phyloP scores from a whole-genome alignment of 2,797 vertebrate genomes.

The Eupleurogrammus muticus region DNA sequence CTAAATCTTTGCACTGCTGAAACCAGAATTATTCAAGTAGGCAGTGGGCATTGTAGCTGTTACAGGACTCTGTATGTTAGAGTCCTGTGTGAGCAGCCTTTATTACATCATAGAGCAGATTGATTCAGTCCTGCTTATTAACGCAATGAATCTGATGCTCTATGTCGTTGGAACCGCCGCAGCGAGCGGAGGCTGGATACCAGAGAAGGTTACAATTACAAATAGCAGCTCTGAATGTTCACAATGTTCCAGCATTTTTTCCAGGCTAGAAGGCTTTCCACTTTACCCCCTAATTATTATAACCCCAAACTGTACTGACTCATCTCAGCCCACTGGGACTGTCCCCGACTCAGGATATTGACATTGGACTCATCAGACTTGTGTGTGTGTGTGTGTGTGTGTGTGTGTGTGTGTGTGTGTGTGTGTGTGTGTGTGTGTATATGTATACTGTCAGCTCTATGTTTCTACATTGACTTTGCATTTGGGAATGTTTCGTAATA shows the following conservation, averaged over 20 bases:
- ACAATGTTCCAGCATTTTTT: constrained; percentile 4
- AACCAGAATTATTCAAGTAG: too few relatives aligned
- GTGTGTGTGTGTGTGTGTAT: too few relatives aligned
- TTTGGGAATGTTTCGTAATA: too few relatives aligned
- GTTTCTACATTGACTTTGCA: too few relatives aligned
- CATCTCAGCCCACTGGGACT: background rate
- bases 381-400: too few relatives aligned
- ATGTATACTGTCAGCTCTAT: too few relatives aligned
- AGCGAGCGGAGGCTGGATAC: background rate
- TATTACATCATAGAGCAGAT: background rate
- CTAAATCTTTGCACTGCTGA: too few relatives aligned
- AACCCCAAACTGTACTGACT: constrained; percentile 25
- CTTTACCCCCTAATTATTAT: constrained; percentile 28
- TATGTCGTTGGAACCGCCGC: background rate
- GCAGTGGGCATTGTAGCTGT: too few relatives aligned
- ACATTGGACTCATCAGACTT: too few relatives aligned
- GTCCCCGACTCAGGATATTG: background rate
- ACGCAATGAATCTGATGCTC: background rate
- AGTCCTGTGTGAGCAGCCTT: too few relatives aligned
- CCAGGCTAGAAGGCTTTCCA: constrained; percentile 16
- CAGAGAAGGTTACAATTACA: background rate
- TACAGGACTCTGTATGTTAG: too few relatives aligned
- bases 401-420: too few relatives aligned
- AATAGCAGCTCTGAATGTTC: background rate
- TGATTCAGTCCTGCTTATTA: background rate